These are phyloP conservation scores for Trichonephila inaurata DNA, from an alignment of 1,140 invertebrate species.

Conservation along the genomic window DNA sequence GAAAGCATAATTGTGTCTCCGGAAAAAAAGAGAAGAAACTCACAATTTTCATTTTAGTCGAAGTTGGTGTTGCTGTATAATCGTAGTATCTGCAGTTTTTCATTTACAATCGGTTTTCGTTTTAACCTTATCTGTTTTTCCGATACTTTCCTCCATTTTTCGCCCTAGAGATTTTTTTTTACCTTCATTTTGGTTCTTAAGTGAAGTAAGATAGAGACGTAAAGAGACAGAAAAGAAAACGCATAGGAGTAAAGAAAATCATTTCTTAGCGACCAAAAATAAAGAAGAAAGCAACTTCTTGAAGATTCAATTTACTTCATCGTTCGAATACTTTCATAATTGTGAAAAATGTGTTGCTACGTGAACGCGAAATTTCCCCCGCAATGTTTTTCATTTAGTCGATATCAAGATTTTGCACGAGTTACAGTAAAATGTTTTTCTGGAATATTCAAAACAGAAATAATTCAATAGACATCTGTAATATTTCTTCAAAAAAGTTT, in stretches of 20 bases:
- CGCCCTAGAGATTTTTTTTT: background rate
- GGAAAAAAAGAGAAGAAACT: background rate
- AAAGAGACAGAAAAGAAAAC: background rate
- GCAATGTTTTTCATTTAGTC: background rate
- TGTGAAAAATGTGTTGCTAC: background rate
- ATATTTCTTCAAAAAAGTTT: background rate
- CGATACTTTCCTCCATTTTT: slow-evolving; percentile 46
- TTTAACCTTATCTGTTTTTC: slow-evolving; percentile 59
- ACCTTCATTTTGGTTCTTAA: background rate
- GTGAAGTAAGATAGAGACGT: slow-evolving; percentile 11
- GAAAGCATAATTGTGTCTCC: background rate
- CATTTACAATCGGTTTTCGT: slow-evolving; percentile 60
- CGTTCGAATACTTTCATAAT: slow-evolving; percentile 7
- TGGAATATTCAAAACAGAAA: background rate
- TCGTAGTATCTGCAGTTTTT: slow-evolving; percentile 32
- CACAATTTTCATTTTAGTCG: slow-evolving; percentile 10
- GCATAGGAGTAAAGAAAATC: slow-evolving; percentile 30
- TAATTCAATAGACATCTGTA: background rate
- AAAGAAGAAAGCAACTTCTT: background rate
- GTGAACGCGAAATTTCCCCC: background rate
- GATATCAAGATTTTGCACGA: background rate
- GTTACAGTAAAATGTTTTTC: background rate
- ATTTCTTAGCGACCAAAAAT: slow-evolving; percentile 24
- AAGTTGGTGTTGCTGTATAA: background rate
- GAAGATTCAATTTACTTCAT: slow-evolving; percentile 47